A percentile compares a stretch with the other conserved stretches of the same genome.
phyloP scores from a whole-genome alignment of 2,797 vertebrate genomes.

The Chaenodraco wilsoni region DNA sequence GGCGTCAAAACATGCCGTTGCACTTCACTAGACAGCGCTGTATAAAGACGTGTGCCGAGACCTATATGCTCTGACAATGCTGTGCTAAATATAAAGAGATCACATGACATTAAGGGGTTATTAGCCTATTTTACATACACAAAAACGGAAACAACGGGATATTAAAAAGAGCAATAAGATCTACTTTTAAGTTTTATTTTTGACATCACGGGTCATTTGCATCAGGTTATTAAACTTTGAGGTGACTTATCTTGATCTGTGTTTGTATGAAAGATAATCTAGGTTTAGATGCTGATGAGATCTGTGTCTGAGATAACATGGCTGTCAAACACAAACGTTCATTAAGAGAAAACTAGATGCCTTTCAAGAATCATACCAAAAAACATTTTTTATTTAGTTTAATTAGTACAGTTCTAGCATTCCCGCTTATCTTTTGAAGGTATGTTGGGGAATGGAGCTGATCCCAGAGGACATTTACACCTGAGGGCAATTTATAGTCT shows the following conservation, averaged over 20 bases:
- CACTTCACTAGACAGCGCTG: conserved; percentile 60
- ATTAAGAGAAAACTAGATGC: conserved; percentile 14
- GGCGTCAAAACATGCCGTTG: conserved; percentile 69
- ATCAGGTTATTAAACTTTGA: conserved; percentile 33
- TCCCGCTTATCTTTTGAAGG: not conserved
- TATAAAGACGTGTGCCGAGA: conserved; percentile 61
- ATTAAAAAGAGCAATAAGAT: conserved; percentile 5
- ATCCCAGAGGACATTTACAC: too few species aligned
- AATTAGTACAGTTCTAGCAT: not conserved
- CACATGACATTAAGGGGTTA: conserved; percentile 16
- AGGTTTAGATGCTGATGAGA: conserved; percentile 38
- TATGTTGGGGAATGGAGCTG: too few species aligned
- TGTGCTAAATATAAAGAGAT: conserved; percentile 33
- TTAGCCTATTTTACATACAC: not conserved
- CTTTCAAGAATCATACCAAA: not conserved
- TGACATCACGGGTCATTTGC: conserved; percentile 28
- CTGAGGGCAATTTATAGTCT: too few species aligned
- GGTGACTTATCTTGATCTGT: conserved; percentile 36
- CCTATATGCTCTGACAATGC: conserved; percentile 34
- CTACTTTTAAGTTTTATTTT: conserved; percentile 20
- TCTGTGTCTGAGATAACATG: conserved; percentile 23
- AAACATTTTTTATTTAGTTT: not conserved
- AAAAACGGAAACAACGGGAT: not conserved
- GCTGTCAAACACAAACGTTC: conserved; percentile 11
- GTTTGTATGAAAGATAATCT: conserved; percentile 26